These are phyloP conservation scores for Trichoplusia ni DNA, from an alignment of 1,140 invertebrate genomes.

Conservation along the genomic window DNA sequence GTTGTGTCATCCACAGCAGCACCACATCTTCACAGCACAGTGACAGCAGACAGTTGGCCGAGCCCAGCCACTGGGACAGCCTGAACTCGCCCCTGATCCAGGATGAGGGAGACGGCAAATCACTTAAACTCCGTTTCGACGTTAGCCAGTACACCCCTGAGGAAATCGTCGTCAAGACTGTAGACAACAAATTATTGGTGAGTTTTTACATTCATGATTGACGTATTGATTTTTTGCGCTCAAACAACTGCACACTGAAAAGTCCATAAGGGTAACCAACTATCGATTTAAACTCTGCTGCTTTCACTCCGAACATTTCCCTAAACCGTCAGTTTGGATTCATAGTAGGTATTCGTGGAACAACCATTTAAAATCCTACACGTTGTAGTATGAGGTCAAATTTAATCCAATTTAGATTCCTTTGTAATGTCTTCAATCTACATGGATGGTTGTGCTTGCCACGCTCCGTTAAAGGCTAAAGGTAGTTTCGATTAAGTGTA, in stretches of 20 bases:
- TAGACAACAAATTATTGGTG: constrained; percentile 97
- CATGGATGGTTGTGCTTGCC: not conserved
- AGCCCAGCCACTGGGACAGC: constrained; percentile 82
- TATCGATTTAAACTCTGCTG: too few relatives aligned
- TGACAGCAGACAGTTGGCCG: constrained; percentile 81
- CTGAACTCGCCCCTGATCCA: constrained; percentile 95
- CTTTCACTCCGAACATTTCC: too few relatives aligned
- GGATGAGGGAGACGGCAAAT: constrained; percentile 94
- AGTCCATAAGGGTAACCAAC: too few relatives aligned
- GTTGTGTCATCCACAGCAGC: constrained; percentile 71
- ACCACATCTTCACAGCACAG: constrained; percentile 83
- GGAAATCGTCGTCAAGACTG: constrained; percentile 97
- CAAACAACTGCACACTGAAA: too few relatives aligned
- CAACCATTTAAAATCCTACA: not conserved
- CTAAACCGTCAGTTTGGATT: too few relatives aligned
- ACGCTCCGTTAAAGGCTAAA: not conserved
- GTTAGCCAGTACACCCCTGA: constrained; percentile 97
- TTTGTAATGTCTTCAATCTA: constrained; percentile 6
- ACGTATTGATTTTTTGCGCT: not conserved
- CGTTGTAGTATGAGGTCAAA: not conserved
- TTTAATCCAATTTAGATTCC: constrained; percentile 4
- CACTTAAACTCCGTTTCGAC: constrained; percentile 95
- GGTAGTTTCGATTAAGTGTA: not conserved
- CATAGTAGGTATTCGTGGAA: not conserved
- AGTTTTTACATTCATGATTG: constrained; percentile 61